Evolutionary conservation across 2,113 vertebrate genomes (phyloP), one percentile per base, ranked within the genome.

Genomic region (Aythya baeri): DNA sequence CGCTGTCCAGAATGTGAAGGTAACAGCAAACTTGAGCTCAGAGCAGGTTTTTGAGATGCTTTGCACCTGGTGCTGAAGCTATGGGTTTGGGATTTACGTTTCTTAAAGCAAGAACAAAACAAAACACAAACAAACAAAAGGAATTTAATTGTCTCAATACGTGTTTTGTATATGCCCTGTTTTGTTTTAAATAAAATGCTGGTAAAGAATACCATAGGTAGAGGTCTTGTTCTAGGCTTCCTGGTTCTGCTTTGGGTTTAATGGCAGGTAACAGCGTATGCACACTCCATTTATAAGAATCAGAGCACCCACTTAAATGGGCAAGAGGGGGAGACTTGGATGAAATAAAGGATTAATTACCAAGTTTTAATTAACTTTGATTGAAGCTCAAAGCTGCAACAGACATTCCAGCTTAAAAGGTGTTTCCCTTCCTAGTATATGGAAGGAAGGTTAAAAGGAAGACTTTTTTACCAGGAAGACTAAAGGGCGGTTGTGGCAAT

Each of bases 131-230:
- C 43, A 46, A 31, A 22, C 4, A 78, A 44, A 32, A 1, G 46
- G 9, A 50, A 17, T 25, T 25, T 13, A 86, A 43, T 66, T 29
- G 38, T 13, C 13, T 54, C 20, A 41, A 31, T 54, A 7, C 52
- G 9, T 41, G 93, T 72, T 86, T 91, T 92, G 50, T 81, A 86
- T 29, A 22, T 29, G 18, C 13, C 13, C 63, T 65, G 79, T 78
- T 38, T 86, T 81, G 93, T 63, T 57, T 94, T 26, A 43, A 23
- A 80, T 95, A 89, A 96, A 96, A 59, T 8, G 2, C 44, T 87
- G 86, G 41, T 82, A 38, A 83, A 73, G 49, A 91, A 59, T 20
- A 20, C 18, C 20, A 1, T 22, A 62, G 49, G 79, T 50, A 10
- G 31, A 75, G 11, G 25, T 88, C 18, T 43, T 90, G 18, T 4